These are phyloP conservation scores for Meteorus cinctellus DNA, from an alignment of 2,888 invertebrate species.

Conservation along the genomic window DNA sequence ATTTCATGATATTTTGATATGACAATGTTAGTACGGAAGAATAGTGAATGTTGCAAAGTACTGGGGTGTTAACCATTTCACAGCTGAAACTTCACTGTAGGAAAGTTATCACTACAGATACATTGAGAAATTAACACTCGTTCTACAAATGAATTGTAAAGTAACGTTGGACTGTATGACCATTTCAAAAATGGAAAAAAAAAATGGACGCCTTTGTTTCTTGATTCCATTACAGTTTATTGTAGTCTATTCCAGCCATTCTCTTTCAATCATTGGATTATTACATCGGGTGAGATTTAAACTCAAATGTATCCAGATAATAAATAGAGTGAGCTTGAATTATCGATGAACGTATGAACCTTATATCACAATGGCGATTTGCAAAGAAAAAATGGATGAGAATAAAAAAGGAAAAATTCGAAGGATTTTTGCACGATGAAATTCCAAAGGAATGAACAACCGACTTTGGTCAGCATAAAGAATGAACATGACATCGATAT, in stretches of 20 bases:
- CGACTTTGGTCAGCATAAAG: not conserved
- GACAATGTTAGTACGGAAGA: no score
- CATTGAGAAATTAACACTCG: no score
- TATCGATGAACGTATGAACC: conserved; percentile 20
- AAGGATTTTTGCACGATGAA: conserved; percentile 4
- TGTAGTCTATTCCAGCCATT: not conserved
- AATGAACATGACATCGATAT: conserved; percentile 26
- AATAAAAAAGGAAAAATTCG: not conserved
- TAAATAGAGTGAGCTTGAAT: conserved; percentile 47
- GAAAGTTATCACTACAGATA: no score
- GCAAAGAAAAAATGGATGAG: not conserved
- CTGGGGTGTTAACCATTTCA: not conserved
- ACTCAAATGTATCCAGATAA: not conserved
- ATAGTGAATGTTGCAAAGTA: not conserved
- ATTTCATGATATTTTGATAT: no score
- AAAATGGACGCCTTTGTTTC: not conserved
- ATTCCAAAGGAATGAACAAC: not conserved
- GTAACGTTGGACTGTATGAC: no score
- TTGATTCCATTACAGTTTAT: not conserved
- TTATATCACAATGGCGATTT: not conserved
- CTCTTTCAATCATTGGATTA: not conserved
- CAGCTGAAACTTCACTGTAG: no score
- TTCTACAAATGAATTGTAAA: no score
- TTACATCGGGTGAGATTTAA: not conserved
- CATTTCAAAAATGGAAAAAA: not conserved